These are phyloP conservation scores for Tetramorium bicarinatum DNA, from an alignment of 2,888 invertebrate species.

Conservation along the genomic window DNA sequence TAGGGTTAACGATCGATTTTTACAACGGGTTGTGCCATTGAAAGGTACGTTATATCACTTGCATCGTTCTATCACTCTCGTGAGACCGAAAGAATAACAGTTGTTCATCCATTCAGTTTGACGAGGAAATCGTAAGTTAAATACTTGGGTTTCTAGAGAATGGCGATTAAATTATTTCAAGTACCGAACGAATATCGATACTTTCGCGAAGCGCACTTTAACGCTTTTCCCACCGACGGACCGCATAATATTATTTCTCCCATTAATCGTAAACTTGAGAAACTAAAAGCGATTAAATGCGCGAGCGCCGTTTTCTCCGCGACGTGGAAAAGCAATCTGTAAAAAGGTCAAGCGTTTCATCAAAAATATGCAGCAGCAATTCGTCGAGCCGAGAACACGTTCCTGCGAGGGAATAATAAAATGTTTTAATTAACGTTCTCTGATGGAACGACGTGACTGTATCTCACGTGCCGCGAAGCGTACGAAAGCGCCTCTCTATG, in stretches of 20 bases:
- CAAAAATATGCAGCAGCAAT: constrained; percentile 32
- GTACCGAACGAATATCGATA: not conserved
- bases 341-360: constrained; percentile 41
- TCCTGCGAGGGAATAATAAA: constrained; percentile 16
- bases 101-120: not conserved
- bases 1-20: not conserved
- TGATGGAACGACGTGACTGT: constrained; percentile 8
- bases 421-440: constrained; percentile 42
- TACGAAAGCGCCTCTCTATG: too few relatives aligned
- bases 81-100: not conserved
- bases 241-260: constrained; percentile 7
- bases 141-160: not conserved
- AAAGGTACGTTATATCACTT: not conserved
- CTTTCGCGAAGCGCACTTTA: not conserved
- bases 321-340: constrained; percentile 5
- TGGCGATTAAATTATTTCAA: not conserved
- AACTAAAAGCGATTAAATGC: constrained; percentile 28
- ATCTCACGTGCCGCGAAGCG: not conserved
- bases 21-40: not conserved
- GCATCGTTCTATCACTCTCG: too few relatives aligned
- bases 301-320: not conserved
- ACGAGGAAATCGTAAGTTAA: not conserved
- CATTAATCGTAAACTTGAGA: constrained; percentile 24
- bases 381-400: not conserved
- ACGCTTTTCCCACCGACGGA: not conserved